Conservation (phyloP, 1,140 invertebrate species). For the Drosophila novamexicana region DNA sequence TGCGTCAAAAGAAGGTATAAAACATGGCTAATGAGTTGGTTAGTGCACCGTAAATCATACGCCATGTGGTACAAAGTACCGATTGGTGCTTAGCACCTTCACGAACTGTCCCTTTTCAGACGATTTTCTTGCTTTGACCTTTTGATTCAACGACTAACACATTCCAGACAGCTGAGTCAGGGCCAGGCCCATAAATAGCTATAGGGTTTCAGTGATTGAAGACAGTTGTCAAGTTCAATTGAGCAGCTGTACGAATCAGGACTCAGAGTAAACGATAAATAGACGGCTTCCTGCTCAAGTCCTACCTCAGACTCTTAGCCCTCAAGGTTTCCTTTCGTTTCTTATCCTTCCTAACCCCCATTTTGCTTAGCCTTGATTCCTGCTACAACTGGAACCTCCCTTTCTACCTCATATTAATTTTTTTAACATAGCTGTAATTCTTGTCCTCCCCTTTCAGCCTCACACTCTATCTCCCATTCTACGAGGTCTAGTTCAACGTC, state of each 20-base stretch:
- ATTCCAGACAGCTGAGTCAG: slow-evolving; percentile 6
- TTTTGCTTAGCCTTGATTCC: too few species aligned
- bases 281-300: not conserved
- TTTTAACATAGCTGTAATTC: too few species aligned
- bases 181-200: not conserved
- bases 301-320: not conserved
- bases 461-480: too few species aligned
- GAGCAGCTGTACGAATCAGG: slow-evolving; percentile 2
- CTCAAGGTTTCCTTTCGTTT: too few species aligned
- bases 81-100: slow-evolving; percentile 6
- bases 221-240: not conserved
- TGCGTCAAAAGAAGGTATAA: slow-evolving; percentile 5
- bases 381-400: too few species aligned
- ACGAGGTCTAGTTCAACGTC: too few species aligned
- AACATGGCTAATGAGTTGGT: slow-evolving; percentile 35
- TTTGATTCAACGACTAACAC: not conserved
- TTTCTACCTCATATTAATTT: too few species aligned
- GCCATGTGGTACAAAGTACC: slow-evolving; percentile 35
- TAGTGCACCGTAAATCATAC: slow-evolving; percentile 45
- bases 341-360: too few species aligned
- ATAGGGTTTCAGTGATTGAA: too few species aligned
- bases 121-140: slow-evolving; percentile 27
- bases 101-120: not conserved
- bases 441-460: too few species aligned
- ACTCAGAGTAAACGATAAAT: too few species aligned